Base-by-base conservation (phyloP, 2,113 vertebrate genomes). In the Chitala chitala region DNA sequence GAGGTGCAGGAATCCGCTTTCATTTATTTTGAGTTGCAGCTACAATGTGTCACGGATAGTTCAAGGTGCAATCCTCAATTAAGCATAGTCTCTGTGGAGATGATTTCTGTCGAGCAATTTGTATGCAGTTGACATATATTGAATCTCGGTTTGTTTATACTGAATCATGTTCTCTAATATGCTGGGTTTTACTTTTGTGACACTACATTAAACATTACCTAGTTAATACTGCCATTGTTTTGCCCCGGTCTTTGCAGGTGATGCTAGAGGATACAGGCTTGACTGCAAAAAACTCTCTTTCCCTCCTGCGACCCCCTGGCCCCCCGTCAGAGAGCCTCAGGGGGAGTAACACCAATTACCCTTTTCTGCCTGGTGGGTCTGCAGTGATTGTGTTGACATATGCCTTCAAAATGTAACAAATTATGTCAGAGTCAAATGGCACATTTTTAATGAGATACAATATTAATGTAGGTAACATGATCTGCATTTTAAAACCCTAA, bases 321-420 rank as follows among this genome's bases (percentile, higher is more conserved):
- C 92, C 92, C 6, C 87, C 82, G 0, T 84, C 92, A 29, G 92
- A 96, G 79, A 93, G 93, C 50, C 86, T 96, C 0, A 81, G 91
- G 83, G 94, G 94, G 71, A 95, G 93, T 74, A 93, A 91, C 76
- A 94, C 93, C 33, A 94, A 94, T 77, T 95, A 92, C 71, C 94
- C 94, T 3, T 95, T 94, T 76, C 91, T 92, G 78, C 94, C 94
- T 12, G 95, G 94, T 95, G 78, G 81, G 73, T 36, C 15, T 53
- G n/a, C 7, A 4, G 31, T 17, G 56, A 22, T 71, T 10, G 22
- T 54, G 54, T 12, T 71, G 22, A 10, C 69, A 31, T 71, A 5
- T 8, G 22, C 48, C 50, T 9, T 53, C 26, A 5, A 44, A 8
- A 20, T 9, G 46, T n/a, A n/a, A n/a, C n/a, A n/a, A 59, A 17